Conservation (phyloP, 2,888 invertebrate species). For the Colostygia pectinataria region DNA sequence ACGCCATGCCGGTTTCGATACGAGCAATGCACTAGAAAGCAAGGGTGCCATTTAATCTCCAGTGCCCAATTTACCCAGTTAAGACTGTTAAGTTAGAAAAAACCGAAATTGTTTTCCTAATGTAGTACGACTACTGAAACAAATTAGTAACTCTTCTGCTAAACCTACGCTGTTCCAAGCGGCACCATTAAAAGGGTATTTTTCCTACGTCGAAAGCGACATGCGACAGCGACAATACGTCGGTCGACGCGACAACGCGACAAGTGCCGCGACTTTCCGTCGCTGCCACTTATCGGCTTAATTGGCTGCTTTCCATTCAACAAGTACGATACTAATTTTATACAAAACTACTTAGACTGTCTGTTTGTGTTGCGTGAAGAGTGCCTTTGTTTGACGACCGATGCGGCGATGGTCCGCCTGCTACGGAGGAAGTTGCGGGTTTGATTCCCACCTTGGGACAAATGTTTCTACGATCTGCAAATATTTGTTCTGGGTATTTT, state of each 20-base stretch:
- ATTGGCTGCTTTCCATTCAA: conserved; percentile 35
- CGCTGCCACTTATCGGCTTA: conserved; percentile 35
- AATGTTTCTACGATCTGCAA: too few species aligned
- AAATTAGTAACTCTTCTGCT: background rate
- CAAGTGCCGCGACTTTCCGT: conserved; percentile 40
- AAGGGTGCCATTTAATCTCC: too few species aligned
- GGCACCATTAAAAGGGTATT: conserved; percentile 54
- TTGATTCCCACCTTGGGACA: too few species aligned
- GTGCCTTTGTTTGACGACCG: too few species aligned
- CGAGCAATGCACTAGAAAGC: too few species aligned
- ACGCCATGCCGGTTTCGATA: too few species aligned
- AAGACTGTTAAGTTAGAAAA: too few species aligned
- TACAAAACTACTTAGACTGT: conserved; percentile 18
- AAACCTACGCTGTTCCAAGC: conserved; percentile 12
- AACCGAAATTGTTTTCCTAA: background rate
- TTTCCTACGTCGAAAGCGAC: conserved; percentile 55
- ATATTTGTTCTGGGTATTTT: too few species aligned
- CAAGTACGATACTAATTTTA: conserved; percentile 24
- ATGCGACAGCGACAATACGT: conserved; percentile 63
- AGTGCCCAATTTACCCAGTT: too few species aligned
- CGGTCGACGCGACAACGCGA: conserved; percentile 58
- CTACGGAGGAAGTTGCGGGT: too few species aligned
- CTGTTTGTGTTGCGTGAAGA: background rate
- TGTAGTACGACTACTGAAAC: background rate
- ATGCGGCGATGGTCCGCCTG: too few species aligned